These are phyloP conservation scores for Acronicta alni DNA, from an alignment of 2,888 invertebrate genomes.

Conservation along the genomic window DNA sequence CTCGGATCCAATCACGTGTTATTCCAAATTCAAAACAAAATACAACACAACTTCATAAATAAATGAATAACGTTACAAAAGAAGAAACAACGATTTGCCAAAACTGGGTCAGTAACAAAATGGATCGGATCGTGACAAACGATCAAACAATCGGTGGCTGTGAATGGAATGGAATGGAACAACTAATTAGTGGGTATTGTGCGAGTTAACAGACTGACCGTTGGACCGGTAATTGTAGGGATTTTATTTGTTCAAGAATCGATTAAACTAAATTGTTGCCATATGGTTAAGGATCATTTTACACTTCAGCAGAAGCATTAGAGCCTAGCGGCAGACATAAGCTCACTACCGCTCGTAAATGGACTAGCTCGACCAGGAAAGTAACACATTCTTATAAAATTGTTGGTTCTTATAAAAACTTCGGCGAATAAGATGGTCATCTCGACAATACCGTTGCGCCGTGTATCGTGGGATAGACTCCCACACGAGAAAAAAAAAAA, in stretches of 20 bases:
- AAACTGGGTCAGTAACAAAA: conserved; percentile 37
- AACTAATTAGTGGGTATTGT: conserved; percentile 56
- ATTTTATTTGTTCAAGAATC: conserved; percentile 8
- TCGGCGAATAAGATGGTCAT: too few relatives aligned
- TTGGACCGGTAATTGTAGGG: conserved; percentile 7
- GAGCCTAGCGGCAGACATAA: neutral
- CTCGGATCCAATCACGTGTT: neutral
- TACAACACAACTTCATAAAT: conserved; percentile 14
- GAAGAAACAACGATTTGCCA: conserved; percentile 11
- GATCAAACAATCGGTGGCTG: conserved; percentile 59
- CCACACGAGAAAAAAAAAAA: too few relatives aligned
- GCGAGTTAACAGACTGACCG: conserved; percentile 9
- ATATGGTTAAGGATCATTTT: too few relatives aligned
- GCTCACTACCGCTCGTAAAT: too few relatives aligned
- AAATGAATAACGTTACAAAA: conserved; percentile 21
- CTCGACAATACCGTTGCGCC: too few relatives aligned
- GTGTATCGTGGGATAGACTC: too few relatives aligned
- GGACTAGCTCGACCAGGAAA: too few relatives aligned
- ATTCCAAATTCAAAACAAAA: conserved; percentile 19
- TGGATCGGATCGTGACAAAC: conserved; percentile 42
- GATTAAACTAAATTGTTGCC: neutral
- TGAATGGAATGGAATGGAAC: conserved; percentile 41
- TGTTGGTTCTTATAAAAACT: too few relatives aligned
- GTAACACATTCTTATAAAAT: too few relatives aligned
- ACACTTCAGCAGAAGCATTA: too few relatives aligned